Percentiles rank a stretch among this genome's conserved stretches.
These are phyloP conservation scores for Hiodon tergisus DNA, from an alignment of 2,113 vertebrate genomes.

Conservation along the genomic window DNA sequence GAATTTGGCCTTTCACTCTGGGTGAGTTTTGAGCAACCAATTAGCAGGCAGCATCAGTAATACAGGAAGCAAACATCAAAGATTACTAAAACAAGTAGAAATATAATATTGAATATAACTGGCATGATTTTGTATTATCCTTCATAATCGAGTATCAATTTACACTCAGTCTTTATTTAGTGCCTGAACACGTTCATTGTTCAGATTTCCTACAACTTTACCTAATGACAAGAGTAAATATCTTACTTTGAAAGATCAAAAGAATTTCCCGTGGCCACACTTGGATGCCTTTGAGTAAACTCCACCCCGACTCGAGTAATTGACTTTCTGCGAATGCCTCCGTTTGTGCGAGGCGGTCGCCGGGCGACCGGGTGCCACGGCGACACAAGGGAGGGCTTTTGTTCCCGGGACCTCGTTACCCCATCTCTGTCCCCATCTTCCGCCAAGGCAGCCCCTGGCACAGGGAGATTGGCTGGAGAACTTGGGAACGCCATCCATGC, in stretches of 20 bases:
- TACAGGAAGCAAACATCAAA: not conserved
- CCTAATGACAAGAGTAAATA: conserved; percentile 39
- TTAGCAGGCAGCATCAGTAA: no score
- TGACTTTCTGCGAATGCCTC: conserved; percentile 61
- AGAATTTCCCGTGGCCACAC: conserved; percentile 43
- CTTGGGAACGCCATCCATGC: not conserved
- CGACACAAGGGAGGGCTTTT: conserved; percentile 53
- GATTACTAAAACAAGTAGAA: not conserved
- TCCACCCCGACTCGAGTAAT: conserved; percentile 51
- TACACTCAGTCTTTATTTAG: no score
- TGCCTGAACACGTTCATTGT: no score
- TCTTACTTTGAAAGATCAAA: conserved; percentile 43
- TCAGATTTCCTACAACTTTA: not conserved
- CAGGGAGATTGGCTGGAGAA: no score
- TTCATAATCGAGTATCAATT: no score
- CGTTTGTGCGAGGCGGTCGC: conserved; percentile 57
- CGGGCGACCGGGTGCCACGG: conserved; percentile 47
- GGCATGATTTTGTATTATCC: no score
- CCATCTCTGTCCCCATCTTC: conserved; percentile 6
- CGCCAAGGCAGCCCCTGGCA: not conserved
- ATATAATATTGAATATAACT: not conserved
- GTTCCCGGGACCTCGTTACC: conserved; percentile 45
- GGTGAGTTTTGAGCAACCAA: no score
- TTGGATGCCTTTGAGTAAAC: conserved; percentile 47
- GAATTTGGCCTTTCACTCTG: no score